These are phyloP conservation scores for Dinomys branickii DNA, from an alignment of 2,113 vertebrate species.

Conservation along the genomic window DNA sequence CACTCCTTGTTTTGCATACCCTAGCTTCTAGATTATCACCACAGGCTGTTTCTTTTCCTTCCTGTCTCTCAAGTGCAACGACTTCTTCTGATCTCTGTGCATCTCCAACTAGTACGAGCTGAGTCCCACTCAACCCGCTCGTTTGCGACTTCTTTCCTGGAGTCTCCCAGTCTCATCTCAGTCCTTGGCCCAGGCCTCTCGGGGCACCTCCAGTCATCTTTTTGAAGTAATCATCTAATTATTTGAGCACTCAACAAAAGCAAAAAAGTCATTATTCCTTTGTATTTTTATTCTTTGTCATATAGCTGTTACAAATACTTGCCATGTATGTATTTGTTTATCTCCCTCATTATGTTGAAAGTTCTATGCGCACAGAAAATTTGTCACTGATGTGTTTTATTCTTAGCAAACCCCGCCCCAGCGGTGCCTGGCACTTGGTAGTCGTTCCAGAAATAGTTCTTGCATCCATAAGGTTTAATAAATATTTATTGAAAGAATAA, in stretches of 20 bases:
- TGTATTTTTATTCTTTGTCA: background rate
- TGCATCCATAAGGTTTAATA: conserved; percentile 37
- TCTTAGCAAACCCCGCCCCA: background rate
- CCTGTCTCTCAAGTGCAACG: background rate
- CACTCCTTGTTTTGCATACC: background rate
- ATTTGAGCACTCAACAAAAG: background rate
- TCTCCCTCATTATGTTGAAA: background rate
- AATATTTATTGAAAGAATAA: conserved; percentile 52
- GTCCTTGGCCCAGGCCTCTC: too few relatives aligned
- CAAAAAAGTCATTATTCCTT: background rate
- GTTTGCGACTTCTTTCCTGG: background rate
- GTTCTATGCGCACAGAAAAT: background rate
- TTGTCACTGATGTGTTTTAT: background rate
- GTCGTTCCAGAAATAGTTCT: conserved; percentile 10
- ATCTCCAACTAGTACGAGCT: background rate
- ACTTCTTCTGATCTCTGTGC: background rate
- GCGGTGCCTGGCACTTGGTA: background rate
- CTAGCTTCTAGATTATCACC: background rate
- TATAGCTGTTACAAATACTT: background rate
- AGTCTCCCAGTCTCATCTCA: background rate
- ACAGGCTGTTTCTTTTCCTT: background rate
- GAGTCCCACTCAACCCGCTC: background rate
- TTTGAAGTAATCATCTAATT: background rate
- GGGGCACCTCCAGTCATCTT: background rate
- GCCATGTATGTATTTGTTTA: background rate